Conservation (phyloP, 2,797 vertebrate species). For the Heteromormyrus szaboi region DNA sequence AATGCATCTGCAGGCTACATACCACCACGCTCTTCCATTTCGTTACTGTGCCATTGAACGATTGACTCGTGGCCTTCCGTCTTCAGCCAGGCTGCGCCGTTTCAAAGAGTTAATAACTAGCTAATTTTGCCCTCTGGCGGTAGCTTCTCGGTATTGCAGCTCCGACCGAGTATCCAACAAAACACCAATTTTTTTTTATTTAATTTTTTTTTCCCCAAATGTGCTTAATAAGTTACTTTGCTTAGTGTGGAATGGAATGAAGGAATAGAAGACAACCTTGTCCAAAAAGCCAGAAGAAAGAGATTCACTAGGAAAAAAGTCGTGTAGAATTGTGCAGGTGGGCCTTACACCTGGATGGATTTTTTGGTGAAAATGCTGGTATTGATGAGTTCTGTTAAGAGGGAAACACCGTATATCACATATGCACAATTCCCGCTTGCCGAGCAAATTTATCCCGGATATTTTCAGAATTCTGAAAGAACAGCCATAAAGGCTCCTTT, state of each 20-base stretch:
- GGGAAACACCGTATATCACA: not conserved
- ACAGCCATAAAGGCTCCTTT: not conserved
- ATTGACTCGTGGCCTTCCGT: not conserved
- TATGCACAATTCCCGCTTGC: not conserved
- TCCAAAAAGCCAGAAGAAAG: not conserved
- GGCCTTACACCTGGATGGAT: not conserved
- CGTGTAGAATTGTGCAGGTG: not conserved
- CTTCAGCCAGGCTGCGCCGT: not conserved
- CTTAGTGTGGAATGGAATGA: not conserved
- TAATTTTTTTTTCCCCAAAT: not conserved
- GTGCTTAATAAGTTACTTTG: not conserved
- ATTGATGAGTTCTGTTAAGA: not conserved
- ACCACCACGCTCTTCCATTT: not conserved
- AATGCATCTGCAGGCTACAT: not conserved
- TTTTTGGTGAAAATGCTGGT: not conserved
- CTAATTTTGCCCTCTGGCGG: conserved; percentile 54
- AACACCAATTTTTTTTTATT: not conserved
- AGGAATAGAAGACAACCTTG: not conserved
- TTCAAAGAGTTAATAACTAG: not conserved
- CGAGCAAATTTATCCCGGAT: not conserved
- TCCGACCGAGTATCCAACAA: not conserved
- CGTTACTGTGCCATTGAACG: not conserved
- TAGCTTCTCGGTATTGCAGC: not conserved
- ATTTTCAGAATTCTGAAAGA: not conserved
- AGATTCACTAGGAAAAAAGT: not conserved